These are phyloP conservation scores for Morus bassanus DNA, from an alignment of 2,797 vertebrate species.

Conservation along the genomic window DNA sequence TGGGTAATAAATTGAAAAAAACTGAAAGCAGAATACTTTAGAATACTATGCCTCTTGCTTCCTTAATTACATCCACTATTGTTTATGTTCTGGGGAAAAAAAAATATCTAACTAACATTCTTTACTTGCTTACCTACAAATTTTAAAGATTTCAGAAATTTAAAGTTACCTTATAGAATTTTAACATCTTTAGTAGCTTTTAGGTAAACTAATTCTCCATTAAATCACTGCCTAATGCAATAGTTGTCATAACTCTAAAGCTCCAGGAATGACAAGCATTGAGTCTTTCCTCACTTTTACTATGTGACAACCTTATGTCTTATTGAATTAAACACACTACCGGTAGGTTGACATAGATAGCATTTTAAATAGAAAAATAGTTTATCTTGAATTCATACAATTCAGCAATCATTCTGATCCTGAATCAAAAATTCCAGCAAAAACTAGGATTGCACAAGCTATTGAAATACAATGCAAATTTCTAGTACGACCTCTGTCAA, in stretches of 20 bases:
- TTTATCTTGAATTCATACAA: neutral
- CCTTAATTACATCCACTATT: neutral
- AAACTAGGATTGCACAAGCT: conserved; percentile 8
- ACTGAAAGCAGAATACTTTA: neutral
- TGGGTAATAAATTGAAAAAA: neutral
- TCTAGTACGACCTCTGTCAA: conserved; percentile 39
- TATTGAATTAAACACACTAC: neutral
- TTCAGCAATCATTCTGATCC: conserved; percentile 32
- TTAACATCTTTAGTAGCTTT: neutral
- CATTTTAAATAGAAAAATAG: neutral
- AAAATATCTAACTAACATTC: neutral
- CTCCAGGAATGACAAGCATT: neutral
- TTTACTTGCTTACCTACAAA: neutral
- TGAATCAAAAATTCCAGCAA: conserved; percentile 24
- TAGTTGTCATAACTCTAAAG: too few relatives aligned
- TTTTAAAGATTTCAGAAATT: neutral
- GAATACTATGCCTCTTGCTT: neutral
- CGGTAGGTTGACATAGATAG: neutral
- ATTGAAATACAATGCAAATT: conserved; percentile 34
- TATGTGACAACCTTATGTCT: neutral
- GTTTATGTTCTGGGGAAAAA: neutral
- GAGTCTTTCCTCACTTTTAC: neutral
- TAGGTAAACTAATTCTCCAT: neutral
- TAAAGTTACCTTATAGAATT: neutral
- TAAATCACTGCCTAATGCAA: neutral